Base-by-base conservation (phyloP, 2,113 vertebrate species). In the Pygoscelis adeliae region DNA sequence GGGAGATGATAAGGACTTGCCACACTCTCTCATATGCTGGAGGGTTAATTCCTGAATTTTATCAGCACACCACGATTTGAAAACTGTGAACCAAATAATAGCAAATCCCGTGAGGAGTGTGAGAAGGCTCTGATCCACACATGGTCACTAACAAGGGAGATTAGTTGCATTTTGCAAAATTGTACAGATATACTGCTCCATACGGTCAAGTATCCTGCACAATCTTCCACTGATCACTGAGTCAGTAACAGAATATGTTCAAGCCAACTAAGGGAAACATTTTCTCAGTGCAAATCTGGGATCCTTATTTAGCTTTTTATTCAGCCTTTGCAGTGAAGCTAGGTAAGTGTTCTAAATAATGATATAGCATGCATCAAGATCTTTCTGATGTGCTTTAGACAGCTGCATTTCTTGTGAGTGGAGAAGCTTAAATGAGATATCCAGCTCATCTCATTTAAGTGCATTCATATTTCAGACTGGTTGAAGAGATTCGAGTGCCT, bases 291-390 rank as follows among this genome's bases (percentile, higher is more conserved):
- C 40, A 81, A 40, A 83, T 65, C 49, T 76, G 40, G 15, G 70
- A 79, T 95, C 59, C 53, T 93, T 69, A 80, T 66, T 85, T 87
- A 94, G 73, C 34, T 91, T 73, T 96, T 93, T 85, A 87, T 91
- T 83, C 93, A 87, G 70, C 55, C 73, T 87, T 85, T 70, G 32
- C 86, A 85, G 55, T 67, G 58, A 91, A 91, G 30, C 66, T 90
- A 71, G 87, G 84, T 96, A 97, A 96, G 87, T 96, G 89, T 93
- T 97, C 78, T 80, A 23, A 70, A 79, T 91, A 97, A 94, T 85
- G 91, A 88, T 80, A 84, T 73, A 87, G 83, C 66, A 82, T 80
- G 58, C 69, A 85, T 87, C 81, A 87, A 90, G 94, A 85, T 94
- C 58, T 63, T 84, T 70, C 59, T 83, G 84, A 92, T 69, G 67